Evolutionary conservation across 2,113 vertebrate species (phyloP).

Genomic region (Centropus unirufus): DNA sequence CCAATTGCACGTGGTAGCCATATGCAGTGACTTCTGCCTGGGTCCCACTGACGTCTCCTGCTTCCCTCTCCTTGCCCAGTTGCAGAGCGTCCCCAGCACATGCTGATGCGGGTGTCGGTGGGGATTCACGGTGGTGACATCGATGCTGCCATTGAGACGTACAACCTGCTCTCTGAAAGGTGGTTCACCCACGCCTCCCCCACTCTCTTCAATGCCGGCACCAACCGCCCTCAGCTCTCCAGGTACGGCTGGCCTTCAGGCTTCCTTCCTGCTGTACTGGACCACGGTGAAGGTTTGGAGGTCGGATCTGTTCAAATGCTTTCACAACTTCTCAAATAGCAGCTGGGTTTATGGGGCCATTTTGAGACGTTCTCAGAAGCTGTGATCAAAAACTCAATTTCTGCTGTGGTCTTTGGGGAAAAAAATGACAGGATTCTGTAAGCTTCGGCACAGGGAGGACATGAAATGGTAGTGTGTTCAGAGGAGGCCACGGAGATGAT

Average conservation of each 20-base stretch:
- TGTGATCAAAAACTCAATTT: background rate
- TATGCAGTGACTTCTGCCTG: fast-evolving
- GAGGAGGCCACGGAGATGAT: too few species aligned
- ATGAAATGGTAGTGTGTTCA: too few species aligned
- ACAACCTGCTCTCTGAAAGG: slow-evolving; percentile 93
- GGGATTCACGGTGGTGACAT: slow-evolving; percentile 92
- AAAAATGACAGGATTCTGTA: fast-evolving
- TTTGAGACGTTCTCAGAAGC: background rate
- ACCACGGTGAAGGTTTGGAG: fast-evolving
- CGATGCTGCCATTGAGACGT: slow-evolving; percentile 91
- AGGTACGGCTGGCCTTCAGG: slow-evolving; percentile 74
- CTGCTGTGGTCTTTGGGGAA: too few species aligned
- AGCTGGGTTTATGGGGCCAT: background rate
- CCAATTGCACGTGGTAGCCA: fast-evolving
- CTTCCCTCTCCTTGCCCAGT: slow-evolving; percentile 70
- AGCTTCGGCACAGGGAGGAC: background rate
- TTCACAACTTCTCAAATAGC: background rate
- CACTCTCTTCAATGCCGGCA: slow-evolving; percentile 96
- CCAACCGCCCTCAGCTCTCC: slow-evolving; percentile 93
- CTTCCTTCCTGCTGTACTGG: fast-evolving
- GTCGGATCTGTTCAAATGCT: fast-evolving
- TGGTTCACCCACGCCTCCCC: slow-evolving; percentile 98
- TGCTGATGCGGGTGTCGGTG: slow-evolving; percentile 95
- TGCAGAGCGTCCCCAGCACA: slow-evolving; percentile 95
- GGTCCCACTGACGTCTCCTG: fast-evolving